Base-by-base conservation (phyloP, 2,888 invertebrate species). In the Melinaea marsaeus region DNA sequence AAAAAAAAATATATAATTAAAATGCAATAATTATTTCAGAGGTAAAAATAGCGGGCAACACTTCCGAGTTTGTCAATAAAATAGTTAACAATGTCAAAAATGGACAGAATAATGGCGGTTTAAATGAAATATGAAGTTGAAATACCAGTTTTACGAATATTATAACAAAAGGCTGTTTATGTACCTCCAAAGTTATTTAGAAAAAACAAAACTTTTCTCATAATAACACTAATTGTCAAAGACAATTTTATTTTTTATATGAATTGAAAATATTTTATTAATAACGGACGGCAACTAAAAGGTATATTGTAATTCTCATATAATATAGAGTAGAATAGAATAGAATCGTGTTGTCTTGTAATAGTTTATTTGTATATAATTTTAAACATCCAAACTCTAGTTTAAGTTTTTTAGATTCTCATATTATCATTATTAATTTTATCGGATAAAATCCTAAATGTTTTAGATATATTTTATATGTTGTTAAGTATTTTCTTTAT, bases 41-140 rank as follows among this genome's bases (percentile, higher is more conserved):
- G 88, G 88, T 95, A 60, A 95, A 94, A 92, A 96, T 98, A 79
- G 98, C 97, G 59, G 98, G 97, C 60, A 93, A 95, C 75, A 95
- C 98, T 57, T 97, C 98, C 11, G 98, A 98, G 75, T 98, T 96
- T 85, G 98, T 99, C 51, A 98, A 98, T 85, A 94, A 94, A 87
- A 94, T 98, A 65, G 90, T 98, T 85, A 97, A 97, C 65, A 97
- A 95, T 82, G 94, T 98, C 61, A 95, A 94, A 85, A 88, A 92
- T 66, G 98, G 97, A 45, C 94, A 95, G 77, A 92, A 93, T 61
- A 94, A 94, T 73, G 95, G 96, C 71, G 96, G 96, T 60, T 88
- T 96, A 69, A 94, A 95, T 75, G 96, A 96, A 70, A 88, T 95
- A 75, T 93, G 93, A 79, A 76, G 70, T 70, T 72, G 73, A 71